Evolutionary conservation across 2,888 invertebrate genomes (phyloP), one percentile per base, ranked within the genome.

Genomic region (Alcis repandata): DNA sequence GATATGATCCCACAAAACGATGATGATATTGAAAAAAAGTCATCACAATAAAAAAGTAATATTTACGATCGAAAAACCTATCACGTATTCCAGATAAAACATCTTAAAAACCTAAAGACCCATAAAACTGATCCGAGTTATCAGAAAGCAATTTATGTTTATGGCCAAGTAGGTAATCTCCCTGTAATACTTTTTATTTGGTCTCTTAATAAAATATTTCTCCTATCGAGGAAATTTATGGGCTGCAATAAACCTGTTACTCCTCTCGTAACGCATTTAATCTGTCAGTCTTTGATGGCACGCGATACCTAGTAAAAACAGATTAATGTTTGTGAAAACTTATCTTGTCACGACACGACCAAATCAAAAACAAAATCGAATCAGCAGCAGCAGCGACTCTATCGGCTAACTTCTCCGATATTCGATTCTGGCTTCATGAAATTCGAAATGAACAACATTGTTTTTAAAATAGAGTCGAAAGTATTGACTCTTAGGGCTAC

Each of bases 221-320:
- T 74, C 63, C 76, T 75, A 77, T 76, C 76, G 76, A 64, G 71
- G 70, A 75, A 83, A 86, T 90, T 90, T 90, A 90, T 85, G 72
- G 70, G 33, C 62, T 32, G 75, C 84, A 80, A 88, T 90, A 90
- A 91, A 90, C 83, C 84, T 85, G 86, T 83, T 86, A 83, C 82
- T 82, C 82, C 80, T 84, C 87, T 84, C 85, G 87, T 88, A 87
- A 83, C 84, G 84, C 87, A 86, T 90, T 89, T 89, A 89, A 90
- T 91, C 86, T 85, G 78, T 75, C 72, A 64, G 66, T 57, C 71
- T 76, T 83, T 84, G 79, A 85, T 83, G 71, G 79, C 70, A 74
- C 66, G 77, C 77, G 82, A 83, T 78, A 83, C 69, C 78, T 77
- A 83, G 82, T 86, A 85, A 85, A 84, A 82, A 76, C 72, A 74